phyloP scores from a whole-genome alignment of 2,797 vertebrate genomes.

The Molossus molossus region DNA sequence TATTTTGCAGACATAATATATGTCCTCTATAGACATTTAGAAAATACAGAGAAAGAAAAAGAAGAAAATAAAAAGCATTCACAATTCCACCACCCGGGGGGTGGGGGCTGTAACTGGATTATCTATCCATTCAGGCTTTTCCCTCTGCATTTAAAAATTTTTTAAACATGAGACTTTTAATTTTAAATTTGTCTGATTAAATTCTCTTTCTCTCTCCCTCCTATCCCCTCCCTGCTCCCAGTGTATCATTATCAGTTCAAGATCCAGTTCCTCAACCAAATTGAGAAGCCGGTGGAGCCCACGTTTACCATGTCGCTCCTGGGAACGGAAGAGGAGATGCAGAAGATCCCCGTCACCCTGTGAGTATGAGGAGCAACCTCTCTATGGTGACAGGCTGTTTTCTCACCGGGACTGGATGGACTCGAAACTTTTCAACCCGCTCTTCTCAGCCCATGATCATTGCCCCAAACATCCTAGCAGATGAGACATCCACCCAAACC shows the following conservation, averaged over 20 bases:
- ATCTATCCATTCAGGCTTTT: slow-evolving; percentile 29
- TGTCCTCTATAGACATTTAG: neutral
- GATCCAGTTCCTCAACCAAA: slow-evolving; percentile 94
- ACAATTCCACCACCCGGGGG: neutral
- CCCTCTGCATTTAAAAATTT: slow-evolving; percentile 55
- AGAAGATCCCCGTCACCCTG: slow-evolving; percentile 92
- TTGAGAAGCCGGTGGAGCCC: slow-evolving; percentile 89
- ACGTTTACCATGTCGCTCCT: slow-evolving; percentile 92
- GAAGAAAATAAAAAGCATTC: neutral
- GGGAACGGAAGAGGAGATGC: slow-evolving; percentile 93
- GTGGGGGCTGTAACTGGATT: rapidly evolving
- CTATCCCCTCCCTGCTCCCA: slow-evolving; percentile 78
- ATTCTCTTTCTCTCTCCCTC: neutral
- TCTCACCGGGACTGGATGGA: neutral
- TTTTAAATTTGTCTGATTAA: neutral
- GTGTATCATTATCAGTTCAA: slow-evolving; percentile 97
- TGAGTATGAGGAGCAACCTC: slow-evolving; percentile 88
- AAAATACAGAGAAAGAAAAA: neutral
- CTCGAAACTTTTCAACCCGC: neutral
- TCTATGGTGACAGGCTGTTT: neutral
- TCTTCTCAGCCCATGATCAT: neutral
- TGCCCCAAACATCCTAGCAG: neutral
- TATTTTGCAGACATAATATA: neutral
- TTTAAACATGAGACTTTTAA: neutral
- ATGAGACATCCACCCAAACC: neutral